Base-by-base conservation (phyloP, 2,888 invertebrate genomes). In the Atrina japonica region DNA sequence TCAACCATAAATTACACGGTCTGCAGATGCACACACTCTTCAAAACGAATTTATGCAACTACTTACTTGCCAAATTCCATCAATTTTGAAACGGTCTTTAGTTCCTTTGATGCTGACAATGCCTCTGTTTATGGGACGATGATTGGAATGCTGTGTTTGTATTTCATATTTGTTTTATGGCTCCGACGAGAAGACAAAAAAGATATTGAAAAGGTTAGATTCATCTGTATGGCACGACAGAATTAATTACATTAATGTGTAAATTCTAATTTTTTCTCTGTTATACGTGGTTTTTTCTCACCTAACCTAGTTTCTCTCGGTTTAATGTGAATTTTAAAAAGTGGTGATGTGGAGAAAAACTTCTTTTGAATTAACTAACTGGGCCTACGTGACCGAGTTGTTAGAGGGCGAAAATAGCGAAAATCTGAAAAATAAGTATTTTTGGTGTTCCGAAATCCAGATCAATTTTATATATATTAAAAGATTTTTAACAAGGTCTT, bases 51-150 rank as follows among this genome's bases (percentile, higher is more conserved):
- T 66, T 80, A 76, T 49, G 83, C 90, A 1, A 82, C 87, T 5
- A 35, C 6, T 35, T 35, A 7, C 35, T 35, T 35, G 49, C 88
- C 88, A 1, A 91, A 90, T 77, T 78, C 86, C 5, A 87, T 91
- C 7, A 86, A 91, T 80, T 91, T 91, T 78, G 76, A 78, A 25
- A 87, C 83, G 18, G 88, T 90, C 2, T 90, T 90, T 66, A 83
- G 83, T n/a, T 81, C 90, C 70, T 82, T 84, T 60, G 77, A 77
- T 58, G 58, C 64, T 7, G 58, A 35, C 40, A 66, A 58, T 21
- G 66, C 66, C 6, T 35, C 56, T 5, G 58, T 66, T 16, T 66
- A 66, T 49, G 66, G 66, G 6, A 58, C 66, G 3, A 29, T 66
- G 7, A 58, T 58, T 35, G 56, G 30, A 1, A 29, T 66, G 16